Percentiles rank a stretch among this genome's conserved stretches.
These are phyloP conservation scores for Natator depressus DNA, from an alignment of 2,113 vertebrate genomes.

Conservation along the genomic window DNA sequence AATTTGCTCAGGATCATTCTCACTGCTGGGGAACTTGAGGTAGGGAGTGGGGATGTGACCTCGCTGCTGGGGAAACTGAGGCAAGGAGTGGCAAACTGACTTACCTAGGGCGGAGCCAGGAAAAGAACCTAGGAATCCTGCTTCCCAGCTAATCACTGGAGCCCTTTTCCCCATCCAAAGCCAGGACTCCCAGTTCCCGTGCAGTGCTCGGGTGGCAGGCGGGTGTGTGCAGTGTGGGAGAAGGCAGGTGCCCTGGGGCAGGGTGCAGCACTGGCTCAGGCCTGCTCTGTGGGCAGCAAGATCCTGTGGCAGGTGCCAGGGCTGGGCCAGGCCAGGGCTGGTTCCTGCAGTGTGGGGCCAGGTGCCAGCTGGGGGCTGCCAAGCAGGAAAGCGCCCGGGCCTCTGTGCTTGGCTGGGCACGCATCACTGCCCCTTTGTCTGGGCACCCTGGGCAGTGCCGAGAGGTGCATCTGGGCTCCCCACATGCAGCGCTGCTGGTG, in stretches of 20 bases:
- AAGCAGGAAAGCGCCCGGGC: background rate
- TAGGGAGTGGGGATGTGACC: background rate
- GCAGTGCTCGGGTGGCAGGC: too few species aligned
- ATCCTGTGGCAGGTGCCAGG: background rate
- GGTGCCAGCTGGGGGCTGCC: background rate
- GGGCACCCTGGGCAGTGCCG: background rate
- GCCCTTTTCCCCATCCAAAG: background rate
- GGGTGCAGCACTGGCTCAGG: too few species aligned
- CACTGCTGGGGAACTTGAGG: background rate
- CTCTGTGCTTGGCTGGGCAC: background rate
- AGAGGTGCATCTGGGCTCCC: too few species aligned
- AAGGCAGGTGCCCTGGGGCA: background rate
- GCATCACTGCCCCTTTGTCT: background rate
- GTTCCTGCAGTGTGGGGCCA: background rate
- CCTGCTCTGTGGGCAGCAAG: too few species aligned
- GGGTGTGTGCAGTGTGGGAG: background rate
- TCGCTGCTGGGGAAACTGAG: too few species aligned
- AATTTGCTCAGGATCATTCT: background rate
- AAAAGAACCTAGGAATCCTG: background rate
- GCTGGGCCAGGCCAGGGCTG: background rate
- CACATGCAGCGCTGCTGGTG: background rate
- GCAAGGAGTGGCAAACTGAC: too few species aligned
- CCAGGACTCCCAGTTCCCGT: background rate
- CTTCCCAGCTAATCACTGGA: background rate
- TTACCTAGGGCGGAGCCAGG: background rate